phyloP scores from a whole-genome alignment of 2,113 vertebrate species.

The Pseudonaja textilis region DNA sequence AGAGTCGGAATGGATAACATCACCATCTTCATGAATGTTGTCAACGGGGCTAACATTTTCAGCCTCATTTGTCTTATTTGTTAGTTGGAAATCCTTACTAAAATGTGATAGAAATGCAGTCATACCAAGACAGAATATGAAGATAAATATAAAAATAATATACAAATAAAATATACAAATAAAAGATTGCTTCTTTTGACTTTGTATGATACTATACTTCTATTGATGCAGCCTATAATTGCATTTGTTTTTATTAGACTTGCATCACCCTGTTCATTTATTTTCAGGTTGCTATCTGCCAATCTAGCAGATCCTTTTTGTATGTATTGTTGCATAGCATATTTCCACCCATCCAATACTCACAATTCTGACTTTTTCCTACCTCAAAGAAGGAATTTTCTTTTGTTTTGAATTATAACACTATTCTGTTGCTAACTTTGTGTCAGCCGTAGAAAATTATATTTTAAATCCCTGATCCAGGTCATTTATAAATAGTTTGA shows the following conservation, averaged over 20 bases:
- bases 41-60: not conserved
- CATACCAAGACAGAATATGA: not conserved
- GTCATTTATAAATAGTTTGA: not conserved
- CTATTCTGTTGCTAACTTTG: not conserved
- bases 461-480: not conserved
- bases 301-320: not conserved
- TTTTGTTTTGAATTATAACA: not conserved
- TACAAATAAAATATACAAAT: too few species aligned
- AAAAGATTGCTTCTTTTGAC: not conserved
- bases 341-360: not conserved
- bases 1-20: not conserved
- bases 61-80: not conserved
- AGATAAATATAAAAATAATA: not conserved
- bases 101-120: not conserved
- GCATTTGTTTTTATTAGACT: not conserved
- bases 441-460: not conserved
- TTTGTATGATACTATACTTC: not conserved
- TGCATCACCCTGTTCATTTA: not conserved
- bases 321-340: not conserved
- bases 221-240: not conserved
- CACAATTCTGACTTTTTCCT: not conserved
- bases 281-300: not conserved
- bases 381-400: not conserved
- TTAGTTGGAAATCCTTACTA: not conserved
- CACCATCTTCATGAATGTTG: not conserved